Evolutionary conservation across 2,797 vertebrate genomes (phyloP).

Genomic region (Synanceia verrucosa): DNA sequence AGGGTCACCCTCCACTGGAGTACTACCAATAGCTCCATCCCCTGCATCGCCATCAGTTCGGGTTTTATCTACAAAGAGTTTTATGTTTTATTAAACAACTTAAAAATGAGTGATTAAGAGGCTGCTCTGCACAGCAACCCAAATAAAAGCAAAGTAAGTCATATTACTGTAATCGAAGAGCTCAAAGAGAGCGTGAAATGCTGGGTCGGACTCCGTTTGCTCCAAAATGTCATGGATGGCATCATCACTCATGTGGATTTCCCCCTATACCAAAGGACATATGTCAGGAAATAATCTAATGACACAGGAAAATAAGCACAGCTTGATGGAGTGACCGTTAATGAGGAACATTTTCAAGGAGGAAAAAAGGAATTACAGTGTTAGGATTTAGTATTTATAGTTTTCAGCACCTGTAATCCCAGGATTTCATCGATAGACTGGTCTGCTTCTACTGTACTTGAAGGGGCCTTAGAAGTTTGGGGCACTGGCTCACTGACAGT

Average conservation of each 20-base stretch:
- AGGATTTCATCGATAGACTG: constrained; percentile 97
- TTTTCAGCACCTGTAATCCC: constrained; percentile 89
- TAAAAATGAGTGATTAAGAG: not conserved
- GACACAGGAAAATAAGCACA: not conserved
- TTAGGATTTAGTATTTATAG: not conserved
- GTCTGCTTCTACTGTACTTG: constrained; percentile 86
- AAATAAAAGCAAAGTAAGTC: constrained; percentile 8
- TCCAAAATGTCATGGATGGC: constrained; percentile 97
- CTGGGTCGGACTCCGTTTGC: constrained; percentile 97
- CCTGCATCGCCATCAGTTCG: constrained; percentile 81
- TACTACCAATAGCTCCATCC: constrained; percentile 73
- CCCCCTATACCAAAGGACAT: constrained; percentile 81
- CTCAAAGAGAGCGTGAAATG: constrained; percentile 98
- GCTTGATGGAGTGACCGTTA: not conserved
- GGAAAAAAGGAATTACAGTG: not conserved
- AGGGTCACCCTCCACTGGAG: constrained; percentile 76
- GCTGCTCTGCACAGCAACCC: not conserved
- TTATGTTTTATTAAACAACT: not conserved
- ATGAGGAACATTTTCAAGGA: not conserved
- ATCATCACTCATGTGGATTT: constrained; percentile 98
- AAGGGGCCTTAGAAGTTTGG: constrained; percentile 85
- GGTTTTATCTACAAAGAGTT: constrained; percentile 89
- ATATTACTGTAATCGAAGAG: constrained; percentile 93
- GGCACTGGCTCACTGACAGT: constrained; percentile 84
- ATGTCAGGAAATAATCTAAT: not conserved